Base-by-base conservation (phyloP, 1,140 invertebrate genomes). In the Calosoma granatense region DNA sequence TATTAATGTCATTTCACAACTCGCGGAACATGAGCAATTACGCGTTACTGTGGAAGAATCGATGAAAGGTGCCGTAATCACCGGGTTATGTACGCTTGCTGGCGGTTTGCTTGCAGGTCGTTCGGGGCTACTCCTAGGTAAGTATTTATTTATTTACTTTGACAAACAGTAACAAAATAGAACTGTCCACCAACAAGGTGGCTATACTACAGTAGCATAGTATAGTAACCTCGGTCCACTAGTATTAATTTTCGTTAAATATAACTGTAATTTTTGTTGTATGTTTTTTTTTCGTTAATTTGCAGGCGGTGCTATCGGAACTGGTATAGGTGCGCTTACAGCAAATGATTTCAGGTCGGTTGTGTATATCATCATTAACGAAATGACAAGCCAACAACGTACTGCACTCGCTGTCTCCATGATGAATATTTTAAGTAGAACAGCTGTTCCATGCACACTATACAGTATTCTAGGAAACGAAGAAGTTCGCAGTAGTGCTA, bases 91-190 rank as follows among this genome's bases (percentile, higher is more conserved):
- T 9, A 17, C 41, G 17, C 17, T 47, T 17, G 41, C 17, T 47
- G 41, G 41, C 9, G 17, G 41, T 17, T 9, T 47, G 17, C 4
- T 47, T 12, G 41, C 9, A 11, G 41, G 65, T 12, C 64, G 61
- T 21, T 2, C 61, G 47, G 65, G 66, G 51, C 56, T 67, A 43
- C 62, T 60, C 14, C 30, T 63, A 36, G 65, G 67, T 66, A 60
- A 57, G 36, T 59, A 47, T 17, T 9, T 36, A 9, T 36, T 36
- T 9, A 36, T 9, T 36, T 9, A 36, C 26, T n/a, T n/a, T n/a
- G n/a, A n/a, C n/a, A n/a, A n/a, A n/a, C n/a, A n/a, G n/a, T n/a
- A n/a, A n/a, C n/a, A n/a, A n/a, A n/a, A n/a, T n/a, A n/a, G n/a
- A n/a, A n/a, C n/a, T n/a, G n/a, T n/a, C n/a, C n/a, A n/a, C n/a